phyloP scores from a whole-genome alignment of 2,797 vertebrate genomes.

The Craterocephalus amniculus region DNA sequence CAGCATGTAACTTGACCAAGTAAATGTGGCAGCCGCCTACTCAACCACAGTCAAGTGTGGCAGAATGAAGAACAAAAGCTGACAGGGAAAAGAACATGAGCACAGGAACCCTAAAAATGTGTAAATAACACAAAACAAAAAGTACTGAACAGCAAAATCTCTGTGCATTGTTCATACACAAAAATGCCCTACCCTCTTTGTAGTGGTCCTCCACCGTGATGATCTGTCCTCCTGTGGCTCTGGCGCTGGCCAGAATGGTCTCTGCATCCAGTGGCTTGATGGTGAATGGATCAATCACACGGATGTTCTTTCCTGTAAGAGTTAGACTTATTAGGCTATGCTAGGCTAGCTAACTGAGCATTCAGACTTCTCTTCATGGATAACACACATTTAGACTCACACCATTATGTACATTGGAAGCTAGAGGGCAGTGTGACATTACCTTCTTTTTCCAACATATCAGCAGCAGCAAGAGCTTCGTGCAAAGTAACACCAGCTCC shows the following conservation, averaged over 20 bases:
- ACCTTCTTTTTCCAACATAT: constrained; percentile 86
- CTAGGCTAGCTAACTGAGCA: not conserved
- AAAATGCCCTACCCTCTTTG: constrained; percentile 84
- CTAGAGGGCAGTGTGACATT: constrained; percentile 42
- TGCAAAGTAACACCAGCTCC: constrained; percentile 90
- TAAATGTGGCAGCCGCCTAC: too few species aligned
- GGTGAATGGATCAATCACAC: constrained; percentile 91
- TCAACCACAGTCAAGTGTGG: too few species aligned
- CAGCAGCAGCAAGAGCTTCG: constrained; percentile 87
- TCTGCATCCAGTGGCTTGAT: constrained; percentile 89
- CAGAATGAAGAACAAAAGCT: too few species aligned
- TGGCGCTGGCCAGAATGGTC: constrained; percentile 86
- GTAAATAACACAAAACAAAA: too few species aligned
- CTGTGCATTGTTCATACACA: too few species aligned
- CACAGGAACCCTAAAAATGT: too few species aligned
- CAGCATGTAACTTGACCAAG: too few species aligned
- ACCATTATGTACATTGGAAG: not conserved
- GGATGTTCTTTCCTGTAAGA: constrained; percentile 81
- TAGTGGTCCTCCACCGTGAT: constrained; percentile 94
- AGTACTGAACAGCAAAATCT: too few species aligned
- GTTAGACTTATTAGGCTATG: too few species aligned
- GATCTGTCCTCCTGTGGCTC: constrained; percentile 85
- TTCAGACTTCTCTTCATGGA: not conserved
- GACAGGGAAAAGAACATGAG: too few species aligned
- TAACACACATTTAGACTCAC: not conserved